Base-by-base conservation (phyloP, 2,113 vertebrate species). In the Anolis sagrei region DNA sequence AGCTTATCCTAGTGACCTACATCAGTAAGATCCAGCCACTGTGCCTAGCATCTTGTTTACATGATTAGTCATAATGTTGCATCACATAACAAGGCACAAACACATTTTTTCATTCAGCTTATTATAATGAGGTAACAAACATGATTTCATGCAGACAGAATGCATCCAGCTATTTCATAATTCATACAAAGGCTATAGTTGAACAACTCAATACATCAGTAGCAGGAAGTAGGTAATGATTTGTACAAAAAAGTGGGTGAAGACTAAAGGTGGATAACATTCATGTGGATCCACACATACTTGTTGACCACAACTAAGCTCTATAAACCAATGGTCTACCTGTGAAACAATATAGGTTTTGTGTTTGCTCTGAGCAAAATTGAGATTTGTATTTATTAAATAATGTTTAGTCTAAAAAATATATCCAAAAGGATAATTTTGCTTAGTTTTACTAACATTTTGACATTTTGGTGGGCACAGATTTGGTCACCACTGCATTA, bases 181-280 rank as follows among this genome's bases (percentile, higher is more conserved):
- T 68, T 91, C 89, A 88, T 29, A 48, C 4, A 2, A 44, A 2
- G 5, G 25, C 62, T 62, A 62, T 0, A 29, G 34, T 21, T 51
- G 69, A 79, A 84, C 0, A 76, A 23, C 69, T 93, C 82, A 90
- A 36, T 76, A 86, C 8, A 87, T 83, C 0, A 21, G 7, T 27
- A 91, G 66, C 64, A 85, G 84, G 76, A 81, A 90, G 58, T 9
- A 58, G 49, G 39, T 0, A 34, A 73, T 4, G 10, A 0, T 2
- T 25, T 29, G 3, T 49, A 34, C 0, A 1, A 86, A 77, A 48
- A 3, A 21, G 14, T 13, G 54, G 83, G 25, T 25, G 21, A 36
- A 82, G 68, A 32, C 16, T 68, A 81, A 36, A 6, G 1, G 72
- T 61, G 34, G 64, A 54, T 39, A 74, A 19, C 44, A 49, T 34